Evolutionary conservation across 2,888 invertebrate species (phyloP), one percentile per base, ranked within the genome.

Genomic region (Nasonovia ribisnigri): DNA sequence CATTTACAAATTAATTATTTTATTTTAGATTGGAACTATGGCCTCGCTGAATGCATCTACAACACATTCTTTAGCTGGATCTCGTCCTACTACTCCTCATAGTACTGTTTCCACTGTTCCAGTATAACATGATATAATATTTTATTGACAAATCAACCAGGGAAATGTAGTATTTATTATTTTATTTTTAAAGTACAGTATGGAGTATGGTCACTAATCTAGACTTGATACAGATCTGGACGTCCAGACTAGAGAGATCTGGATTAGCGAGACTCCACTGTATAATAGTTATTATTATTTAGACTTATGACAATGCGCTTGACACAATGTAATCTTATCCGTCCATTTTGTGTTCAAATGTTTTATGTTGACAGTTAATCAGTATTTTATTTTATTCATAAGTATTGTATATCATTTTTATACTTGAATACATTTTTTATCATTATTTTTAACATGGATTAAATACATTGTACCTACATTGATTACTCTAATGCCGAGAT

Each of bases 21-120:
- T 94, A 94, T 96, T 96, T 84, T 96, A 98, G 98, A 98, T 98
- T 97, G 98, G 98, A 89, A 98, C 98, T 92, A 98, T 98, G 98
- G 97, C 97, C 94, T 97, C 97, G 84, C 96, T 98, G 95, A 97
- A 97, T 96, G 98, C 98, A 46, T 98, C 98, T 36, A 97, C 98
- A 88, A 98, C 98, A 95, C 98, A 98, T 94, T 98, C 98, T 0
- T 96, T 98, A 94, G 98, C 98, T 93, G 98, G 98, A 88, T 98
- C 98, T 60, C 97, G 98, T 43, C 98, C 98, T 54, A 98, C 98
- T 92, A 98, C 98, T 43, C 98, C 98, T 0, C 98, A 98, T 96
- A 98, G 98, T 96, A 98, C 98, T 20, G 98, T 98, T 0, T 98
- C 98, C 10, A 98, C 98, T 54, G 98, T 98, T 97, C 98, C 98